Conservation (phyloP, 2,113 vertebrate genomes). For the Limanda limanda region DNA sequence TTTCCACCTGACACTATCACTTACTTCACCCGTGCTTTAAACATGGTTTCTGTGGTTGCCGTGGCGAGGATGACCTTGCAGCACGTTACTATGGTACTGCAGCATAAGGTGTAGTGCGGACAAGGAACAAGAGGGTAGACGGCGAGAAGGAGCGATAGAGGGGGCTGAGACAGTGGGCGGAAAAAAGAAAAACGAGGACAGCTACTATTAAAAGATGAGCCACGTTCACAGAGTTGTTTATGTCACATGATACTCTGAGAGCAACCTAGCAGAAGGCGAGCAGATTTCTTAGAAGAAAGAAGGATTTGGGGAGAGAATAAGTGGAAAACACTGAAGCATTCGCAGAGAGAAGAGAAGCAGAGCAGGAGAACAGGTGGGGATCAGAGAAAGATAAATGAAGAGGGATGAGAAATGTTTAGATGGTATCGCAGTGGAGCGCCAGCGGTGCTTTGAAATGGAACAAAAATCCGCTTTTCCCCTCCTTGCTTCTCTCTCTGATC, state of each 20-base stretch:
- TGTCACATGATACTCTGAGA: conserved; percentile 58
- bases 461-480: conserved; percentile 1
- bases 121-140: conserved; percentile 43
- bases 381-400: conserved; percentile 50
- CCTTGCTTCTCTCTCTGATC: conserved; percentile 7
- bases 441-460: conserved; percentile 34
- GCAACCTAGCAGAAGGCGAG: conserved; percentile 44
- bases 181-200: conserved; percentile 55
- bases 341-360: neutral
- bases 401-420: conserved; percentile 48
- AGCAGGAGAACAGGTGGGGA: conserved; percentile 42
- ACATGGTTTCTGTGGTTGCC: conserved; percentile 53
- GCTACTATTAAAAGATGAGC: conserved; percentile 69
- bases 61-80: conserved; percentile 69
- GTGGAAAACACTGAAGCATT: conserved; percentile 7
- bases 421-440: conserved; percentile 24
- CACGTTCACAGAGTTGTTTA: conserved; percentile 63
- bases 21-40: conserved; percentile 52
- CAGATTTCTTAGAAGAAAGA: conserved; percentile 34
- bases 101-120: conserved; percentile 68
- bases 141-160: conserved; percentile 25
- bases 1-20: conserved; percentile 51
- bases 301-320: conserved; percentile 22
- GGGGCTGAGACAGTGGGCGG: conserved; percentile 36
- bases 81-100: conserved; percentile 66